These are phyloP conservation scores for Notiomystis cincta DNA, from an alignment of 2,113 vertebrate species.

Conservation along the genomic window DNA sequence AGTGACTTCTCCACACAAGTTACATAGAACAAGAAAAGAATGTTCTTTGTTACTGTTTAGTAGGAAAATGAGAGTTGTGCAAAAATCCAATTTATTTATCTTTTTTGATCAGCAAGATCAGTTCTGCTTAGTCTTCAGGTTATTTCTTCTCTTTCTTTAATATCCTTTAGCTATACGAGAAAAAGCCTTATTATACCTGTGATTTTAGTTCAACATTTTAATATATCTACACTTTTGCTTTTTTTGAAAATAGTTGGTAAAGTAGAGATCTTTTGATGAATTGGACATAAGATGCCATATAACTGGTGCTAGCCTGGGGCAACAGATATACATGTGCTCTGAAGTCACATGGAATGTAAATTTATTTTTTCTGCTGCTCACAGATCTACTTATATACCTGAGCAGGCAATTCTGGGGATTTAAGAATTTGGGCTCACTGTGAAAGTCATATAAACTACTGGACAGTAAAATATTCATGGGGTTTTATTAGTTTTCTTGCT, in stretches of 20 bases:
- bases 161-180: neutral
- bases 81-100: neutral
- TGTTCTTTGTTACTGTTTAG: neutral
- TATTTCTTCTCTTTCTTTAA: neutral
- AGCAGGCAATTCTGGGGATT: neutral
- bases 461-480: neutral
- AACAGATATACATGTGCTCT: neutral
- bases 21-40: neutral
- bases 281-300: neutral
- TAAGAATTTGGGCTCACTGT: neutral
- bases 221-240: neutral
- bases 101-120: neutral
- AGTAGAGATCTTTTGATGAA: conserved; percentile 26
- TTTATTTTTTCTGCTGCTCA: neutral
- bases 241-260: conserved; percentile 20
- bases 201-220: neutral
- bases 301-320: conserved; percentile 35
- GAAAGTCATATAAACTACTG: neutral
- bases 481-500: neutral
- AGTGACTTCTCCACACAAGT: neutral
- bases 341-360: neutral
- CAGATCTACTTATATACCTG: neutral
- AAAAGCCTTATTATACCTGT: neutral
- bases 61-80: neutral
- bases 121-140: neutral